Base-by-base conservation (phyloP, 1,140 invertebrate genomes). In the Battus philenor region DNA sequence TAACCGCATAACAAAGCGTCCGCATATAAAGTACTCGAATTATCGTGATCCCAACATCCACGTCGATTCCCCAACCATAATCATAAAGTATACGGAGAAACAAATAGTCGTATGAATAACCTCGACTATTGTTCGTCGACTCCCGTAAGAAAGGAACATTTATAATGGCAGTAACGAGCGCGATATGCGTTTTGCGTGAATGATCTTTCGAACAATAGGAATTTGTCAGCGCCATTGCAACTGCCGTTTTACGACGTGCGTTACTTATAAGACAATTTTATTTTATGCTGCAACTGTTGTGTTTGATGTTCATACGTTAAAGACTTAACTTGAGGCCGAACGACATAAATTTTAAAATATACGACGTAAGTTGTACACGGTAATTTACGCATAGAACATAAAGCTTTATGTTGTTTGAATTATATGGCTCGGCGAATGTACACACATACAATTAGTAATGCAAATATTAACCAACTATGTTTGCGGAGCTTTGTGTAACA, bases 101-200 rank as follows among this genome's bases (percentile, higher is more conserved):
- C 54, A 41, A 57, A 39, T 47, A 46, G 55, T 58, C 53, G 49
- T 58, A 58, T 47, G 50, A 43, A 48, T 13, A 47, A 44, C 41
- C 46, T 44, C 38, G 32, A 34, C 22, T 39, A 43, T 53, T 38
- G 50, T 32, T 30, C 38, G 15, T 9, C 24, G 12, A 32, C 44
- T 47, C 30, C 31, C 46, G 44, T 18, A 41, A 27, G 38, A 29
- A 41, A 41, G 38, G 38, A 27, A 41, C 38, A 29, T 41, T 41
- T 41, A 27, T 51, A 36, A 36, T 45, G 36, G 30, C 41, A 27
- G 18, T 31, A 34, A 30, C 26, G 38, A 24, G 31, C 15, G 20
- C 9, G 26, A 44, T 44, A 34, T 50, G 32, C 10, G 48, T 51
- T 31, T 38, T 32, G 31, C 24, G 36, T 39, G 20, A 41, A 41